Evolutionary conservation across 2,888 invertebrate genomes (phyloP).

Genomic region (Zygaena filipendulae): DNA sequence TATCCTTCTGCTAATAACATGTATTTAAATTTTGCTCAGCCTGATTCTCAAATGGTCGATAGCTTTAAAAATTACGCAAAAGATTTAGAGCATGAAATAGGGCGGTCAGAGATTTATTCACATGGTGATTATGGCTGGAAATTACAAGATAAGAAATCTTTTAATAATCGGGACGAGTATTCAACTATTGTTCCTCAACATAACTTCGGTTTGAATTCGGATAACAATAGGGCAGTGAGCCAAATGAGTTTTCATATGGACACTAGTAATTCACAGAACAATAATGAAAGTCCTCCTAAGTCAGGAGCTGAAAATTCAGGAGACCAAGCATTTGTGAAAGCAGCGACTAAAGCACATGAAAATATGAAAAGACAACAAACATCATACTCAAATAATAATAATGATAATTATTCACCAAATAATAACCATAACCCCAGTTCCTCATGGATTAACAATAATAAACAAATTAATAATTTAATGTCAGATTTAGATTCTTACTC

Average conservation of each 20-base stretch:
- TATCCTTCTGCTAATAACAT: constrained; percentile 47
- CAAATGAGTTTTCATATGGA: constrained; percentile 55
- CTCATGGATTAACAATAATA: too few species aligned
- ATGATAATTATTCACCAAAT: constrained; percentile 25
- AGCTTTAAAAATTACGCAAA: constrained; percentile 32
- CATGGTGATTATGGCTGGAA: constrained; percentile 64
- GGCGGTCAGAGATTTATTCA: constrained; percentile 40
- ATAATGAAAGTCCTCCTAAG: constrained; percentile 41
- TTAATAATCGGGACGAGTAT: constrained; percentile 27
- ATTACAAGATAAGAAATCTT: constrained; percentile 41
- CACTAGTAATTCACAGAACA: constrained; percentile 35
- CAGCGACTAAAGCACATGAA: constrained; percentile 53
- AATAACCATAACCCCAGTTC: constrained; percentile 23
- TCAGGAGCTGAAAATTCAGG: constrained; percentile 37
- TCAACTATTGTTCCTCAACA: too few species aligned
- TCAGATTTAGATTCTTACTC: constrained; percentile 26
- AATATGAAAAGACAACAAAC: constrained; percentile 42
- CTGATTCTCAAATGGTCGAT: constrained; percentile 36
- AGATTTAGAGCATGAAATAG: constrained; percentile 39
- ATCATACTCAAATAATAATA: too few species aligned
- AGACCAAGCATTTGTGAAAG: constrained; percentile 52
- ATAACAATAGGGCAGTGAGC: constrained; percentile 37
- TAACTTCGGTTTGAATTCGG: constrained; percentile 14
- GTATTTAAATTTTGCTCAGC: constrained; percentile 45
- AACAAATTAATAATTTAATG: constrained; percentile 28